Conservation (phyloP, 2,888 invertebrate species). For the Trilocha varians region DNA sequence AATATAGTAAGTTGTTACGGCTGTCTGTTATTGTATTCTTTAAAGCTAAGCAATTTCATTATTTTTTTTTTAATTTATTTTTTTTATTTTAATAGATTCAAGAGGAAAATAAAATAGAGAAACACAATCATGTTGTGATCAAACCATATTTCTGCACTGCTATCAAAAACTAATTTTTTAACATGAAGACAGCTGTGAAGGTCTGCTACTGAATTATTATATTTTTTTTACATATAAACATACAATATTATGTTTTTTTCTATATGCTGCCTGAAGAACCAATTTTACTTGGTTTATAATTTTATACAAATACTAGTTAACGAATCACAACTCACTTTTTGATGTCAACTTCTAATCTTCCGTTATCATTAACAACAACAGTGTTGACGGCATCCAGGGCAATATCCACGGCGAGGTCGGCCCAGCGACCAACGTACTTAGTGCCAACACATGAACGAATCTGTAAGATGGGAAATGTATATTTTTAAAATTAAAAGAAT, state of each 20-base stretch:
- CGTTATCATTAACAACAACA: constrained; percentile 90
- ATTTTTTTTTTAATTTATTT: too few species aligned
- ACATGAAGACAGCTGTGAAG: too few species aligned
- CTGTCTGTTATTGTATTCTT: too few species aligned
- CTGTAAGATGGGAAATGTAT: too few species aligned
- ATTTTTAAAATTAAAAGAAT: too few species aligned
- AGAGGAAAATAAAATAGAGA: too few species aligned
- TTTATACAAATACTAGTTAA: background rate
- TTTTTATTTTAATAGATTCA: background rate
- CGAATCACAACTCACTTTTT: constrained; percentile 76
- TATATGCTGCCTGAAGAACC: too few species aligned
- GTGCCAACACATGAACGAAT: constrained; percentile 95
- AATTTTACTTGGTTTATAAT: too few species aligned
- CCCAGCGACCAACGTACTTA: constrained; percentile 97
- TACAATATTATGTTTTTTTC: too few species aligned
- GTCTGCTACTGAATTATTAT: too few species aligned
- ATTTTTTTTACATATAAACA: too few species aligned
- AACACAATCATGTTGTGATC: background rate
- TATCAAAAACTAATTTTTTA: background rate
- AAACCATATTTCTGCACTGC: background rate
- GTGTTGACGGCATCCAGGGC: constrained; percentile 96
- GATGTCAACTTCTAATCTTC: constrained; percentile 95
- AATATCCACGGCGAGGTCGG: constrained; percentile 95
- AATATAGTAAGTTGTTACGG: background rate
- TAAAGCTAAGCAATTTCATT: too few species aligned